Evolutionary conservation across 2,888 invertebrate genomes (phyloP).

Genomic region (Himalopsyche kuldschensis): DNA sequence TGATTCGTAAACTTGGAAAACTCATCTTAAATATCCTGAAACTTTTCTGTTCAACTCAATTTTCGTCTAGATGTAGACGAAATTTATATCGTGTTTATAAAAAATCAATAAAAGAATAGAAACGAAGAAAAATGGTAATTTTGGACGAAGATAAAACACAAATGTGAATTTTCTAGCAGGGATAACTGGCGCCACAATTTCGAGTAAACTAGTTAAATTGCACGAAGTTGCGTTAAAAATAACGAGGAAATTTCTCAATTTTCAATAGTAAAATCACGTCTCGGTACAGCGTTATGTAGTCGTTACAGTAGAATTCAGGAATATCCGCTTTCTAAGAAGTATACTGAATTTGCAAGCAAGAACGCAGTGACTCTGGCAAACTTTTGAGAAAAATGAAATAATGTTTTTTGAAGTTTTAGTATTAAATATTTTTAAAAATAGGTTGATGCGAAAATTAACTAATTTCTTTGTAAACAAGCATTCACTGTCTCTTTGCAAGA

Average conservation of each 20-base stretch:
- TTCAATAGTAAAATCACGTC: neutral
- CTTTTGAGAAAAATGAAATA: too few relatives aligned
- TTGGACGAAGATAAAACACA: neutral
- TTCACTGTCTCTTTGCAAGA: too few relatives aligned
- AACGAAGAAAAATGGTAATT: neutral
- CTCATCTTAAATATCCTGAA: too few relatives aligned
- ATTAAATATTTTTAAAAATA: too few relatives aligned
- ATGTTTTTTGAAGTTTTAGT: too few relatives aligned
- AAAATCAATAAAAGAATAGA: neutral
- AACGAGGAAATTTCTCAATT: neutral
- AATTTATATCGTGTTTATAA: neutral
- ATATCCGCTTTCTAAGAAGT: neutral
- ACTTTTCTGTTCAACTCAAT: too few relatives aligned
- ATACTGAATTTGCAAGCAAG: too few relatives aligned
- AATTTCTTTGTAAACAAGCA: too few relatives aligned
- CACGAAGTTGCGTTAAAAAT: neutral
- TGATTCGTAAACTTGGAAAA: too few relatives aligned
- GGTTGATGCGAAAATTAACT: too few relatives aligned
- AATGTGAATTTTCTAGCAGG: neutral
- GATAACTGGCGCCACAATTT: neutral
- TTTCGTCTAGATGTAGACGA: neutral
- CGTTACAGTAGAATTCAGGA: neutral
- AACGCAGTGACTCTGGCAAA: too few relatives aligned
- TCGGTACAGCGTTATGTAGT: neutral
- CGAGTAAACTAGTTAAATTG: neutral